Base-by-base conservation (phyloP, 2,888 invertebrate species). In the Petrolisthes cinctipes region DNA sequence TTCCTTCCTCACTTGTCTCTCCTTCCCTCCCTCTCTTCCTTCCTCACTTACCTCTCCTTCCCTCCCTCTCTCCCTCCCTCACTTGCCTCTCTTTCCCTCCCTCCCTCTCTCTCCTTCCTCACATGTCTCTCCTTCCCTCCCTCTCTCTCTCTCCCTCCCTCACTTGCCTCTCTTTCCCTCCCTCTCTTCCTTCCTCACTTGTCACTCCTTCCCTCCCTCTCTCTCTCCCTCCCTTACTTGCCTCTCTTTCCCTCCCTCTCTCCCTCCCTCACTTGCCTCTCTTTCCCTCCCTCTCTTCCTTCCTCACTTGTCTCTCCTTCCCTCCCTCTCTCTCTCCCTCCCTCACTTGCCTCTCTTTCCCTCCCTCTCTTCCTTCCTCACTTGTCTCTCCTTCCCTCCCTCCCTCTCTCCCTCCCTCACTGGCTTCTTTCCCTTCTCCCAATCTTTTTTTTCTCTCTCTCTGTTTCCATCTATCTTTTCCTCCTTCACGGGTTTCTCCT, bases 91-190 rank as follows among this genome's bases (percentile, higher is more conserved):
- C 5, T 51, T 51, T 51, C 82, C 66, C 66, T 82, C 82, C 56
- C 23, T 82, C 66, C 56, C 37, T 81, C 82, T 66, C 66, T 82
- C 80, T 81, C 80, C 11, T n/a, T 57, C 80, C 20, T 66, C 66
- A 57, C 66, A 57, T 81, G 23, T 82, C 66, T 37, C 53, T 23
- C 51, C 14, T 11, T 66, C 66, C 37, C 81, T 66, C 66, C 37
- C 66, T 66, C 81, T 82, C 23, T 23, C 81, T 82, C 81, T 37
- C 53, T 81, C 5, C 57, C n/a, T 81, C 57, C 20, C 61, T 81
- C 6, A n/a, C 14, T 81, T n/a, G 20, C 4, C 37, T 78, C 57
- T 5, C 37, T 23, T 20, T 57, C 17, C 61, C 23, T 20, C 7
- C 23, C 5, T 20, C 23, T 61, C 23, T 17, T 9, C 54, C 79